phyloP scores from a whole-genome alignment of 2,797 vertebrate species.

The Ispidina picta region DNA sequence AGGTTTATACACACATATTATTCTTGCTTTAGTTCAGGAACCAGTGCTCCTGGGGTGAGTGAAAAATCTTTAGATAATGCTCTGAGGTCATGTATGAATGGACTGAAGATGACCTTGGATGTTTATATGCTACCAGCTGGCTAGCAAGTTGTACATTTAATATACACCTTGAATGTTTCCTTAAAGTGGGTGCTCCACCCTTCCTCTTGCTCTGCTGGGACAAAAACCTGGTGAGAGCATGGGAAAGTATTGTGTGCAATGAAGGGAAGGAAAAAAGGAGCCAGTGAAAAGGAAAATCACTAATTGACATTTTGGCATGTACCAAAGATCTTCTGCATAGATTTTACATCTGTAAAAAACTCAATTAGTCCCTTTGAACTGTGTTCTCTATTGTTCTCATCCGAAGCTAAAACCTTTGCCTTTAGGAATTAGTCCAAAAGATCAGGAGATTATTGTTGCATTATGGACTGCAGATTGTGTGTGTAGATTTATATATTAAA shows the following conservation, averaged over 20 bases:
- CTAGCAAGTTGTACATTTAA: neutral
- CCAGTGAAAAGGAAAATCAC: slow-evolving; percentile 9
- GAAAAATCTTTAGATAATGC: neutral
- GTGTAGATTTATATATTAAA: slow-evolving; percentile 14
- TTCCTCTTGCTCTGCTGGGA: neutral
- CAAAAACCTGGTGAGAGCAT: neutral
- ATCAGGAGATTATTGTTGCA: slow-evolving; percentile 24
- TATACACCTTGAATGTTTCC: neutral
- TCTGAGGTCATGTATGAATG: neutral
- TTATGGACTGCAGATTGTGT: neutral
- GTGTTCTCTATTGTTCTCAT: slow-evolving; percentile 17
- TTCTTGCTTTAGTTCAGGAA: neutral
- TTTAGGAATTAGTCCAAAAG: slow-evolving; percentile 53
- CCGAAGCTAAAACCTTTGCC: neutral
- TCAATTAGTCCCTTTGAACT: slow-evolving; percentile 19
- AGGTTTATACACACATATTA: neutral
- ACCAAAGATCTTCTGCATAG: neutral
- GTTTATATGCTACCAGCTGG: neutral
- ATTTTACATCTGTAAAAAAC: slow-evolving; percentile 39
- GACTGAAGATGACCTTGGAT: neutral
- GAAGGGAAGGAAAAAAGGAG: neutral
- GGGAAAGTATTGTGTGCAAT: neutral
- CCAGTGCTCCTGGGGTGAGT: neutral
- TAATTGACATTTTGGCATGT: slow-evolving; percentile 17
- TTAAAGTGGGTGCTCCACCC: neutral